These are phyloP conservation scores for Gambusia holbrooki DNA, from an alignment of 2,113 vertebrate genomes.

Conservation along the genomic window DNA sequence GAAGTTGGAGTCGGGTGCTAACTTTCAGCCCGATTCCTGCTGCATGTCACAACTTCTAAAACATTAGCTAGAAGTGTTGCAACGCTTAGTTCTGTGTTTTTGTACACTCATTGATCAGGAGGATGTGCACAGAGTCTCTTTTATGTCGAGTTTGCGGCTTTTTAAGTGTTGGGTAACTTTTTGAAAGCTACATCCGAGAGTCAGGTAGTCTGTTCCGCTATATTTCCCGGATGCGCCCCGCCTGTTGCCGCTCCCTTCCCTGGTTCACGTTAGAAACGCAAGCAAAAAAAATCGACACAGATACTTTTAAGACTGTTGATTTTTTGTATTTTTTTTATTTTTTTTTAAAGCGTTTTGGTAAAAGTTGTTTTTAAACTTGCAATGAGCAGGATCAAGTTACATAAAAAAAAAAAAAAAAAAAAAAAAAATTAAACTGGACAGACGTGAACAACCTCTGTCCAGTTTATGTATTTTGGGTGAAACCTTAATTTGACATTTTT, in stretches of 20 bases:
- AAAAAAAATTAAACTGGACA: too few relatives aligned
- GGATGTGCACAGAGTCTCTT: neutral
- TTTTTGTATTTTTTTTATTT: too few relatives aligned
- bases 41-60: neutral
- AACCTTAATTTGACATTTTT: neutral
- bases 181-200: conserved; percentile 19
- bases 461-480: neutral
- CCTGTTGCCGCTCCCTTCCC: conserved; percentile 49
- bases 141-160: neutral
- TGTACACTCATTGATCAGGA: neutral
- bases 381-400: too few relatives aligned
- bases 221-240: conserved; percentile 62
- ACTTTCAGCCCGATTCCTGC: neutral
- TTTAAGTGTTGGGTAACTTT: conserved; percentile 7
- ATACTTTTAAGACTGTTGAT: too few relatives aligned
- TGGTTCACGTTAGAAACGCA: neutral
- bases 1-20: neutral
- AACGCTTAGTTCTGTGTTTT: neutral
- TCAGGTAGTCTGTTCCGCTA: conserved; percentile 59
- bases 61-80: neutral
- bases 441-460: neutral
- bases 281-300: too few relatives aligned
- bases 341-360: too few relatives aligned
- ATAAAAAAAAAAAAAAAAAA: too few relatives aligned
- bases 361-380: too few relatives aligned